A percentile compares a stretch with the other conserved stretches of the same genome.
phyloP scores from a whole-genome alignment of 2,113 vertebrate genomes.

The Natator depressus region DNA sequence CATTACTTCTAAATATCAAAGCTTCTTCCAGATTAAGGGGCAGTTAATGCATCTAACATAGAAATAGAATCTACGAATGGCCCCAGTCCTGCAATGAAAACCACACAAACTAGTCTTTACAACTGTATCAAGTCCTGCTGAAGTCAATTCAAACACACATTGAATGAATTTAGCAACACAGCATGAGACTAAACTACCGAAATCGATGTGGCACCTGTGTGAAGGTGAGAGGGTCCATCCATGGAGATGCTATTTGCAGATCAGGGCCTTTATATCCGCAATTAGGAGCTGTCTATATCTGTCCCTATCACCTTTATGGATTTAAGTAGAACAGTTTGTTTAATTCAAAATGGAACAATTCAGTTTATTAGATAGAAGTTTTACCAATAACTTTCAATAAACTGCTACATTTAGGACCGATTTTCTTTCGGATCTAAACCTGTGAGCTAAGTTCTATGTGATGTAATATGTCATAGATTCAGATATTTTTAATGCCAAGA shows the following conservation, averaged over 20 bases:
- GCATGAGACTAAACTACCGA: not conserved
- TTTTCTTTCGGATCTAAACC: not conserved
- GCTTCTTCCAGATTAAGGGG: not conserved
- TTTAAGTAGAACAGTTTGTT: not conserved
- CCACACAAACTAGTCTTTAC: not conserved
- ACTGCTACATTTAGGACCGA: not conserved
- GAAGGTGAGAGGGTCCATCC: not conserved
- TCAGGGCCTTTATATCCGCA: not conserved
- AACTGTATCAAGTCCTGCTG: fast-evolving
- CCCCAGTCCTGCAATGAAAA: not conserved
- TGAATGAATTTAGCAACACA: not conserved
- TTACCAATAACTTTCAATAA: not conserved
- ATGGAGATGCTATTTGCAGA: not conserved
- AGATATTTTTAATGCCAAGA: not conserved
- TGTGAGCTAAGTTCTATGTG: not conserved
- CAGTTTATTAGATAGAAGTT: not conserved
- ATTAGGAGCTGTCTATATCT: not conserved
- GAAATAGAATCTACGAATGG: not conserved
- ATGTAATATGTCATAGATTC: not conserved
- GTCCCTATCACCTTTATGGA: not conserved
- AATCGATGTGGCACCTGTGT: not conserved
- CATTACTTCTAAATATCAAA: not conserved
- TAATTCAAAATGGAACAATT: not conserved
- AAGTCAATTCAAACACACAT: not conserved
- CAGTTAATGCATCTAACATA: not conserved